Base-by-base conservation (phyloP, 1,140 invertebrate species). In the Diabrotica undecimpunctata region DNA sequence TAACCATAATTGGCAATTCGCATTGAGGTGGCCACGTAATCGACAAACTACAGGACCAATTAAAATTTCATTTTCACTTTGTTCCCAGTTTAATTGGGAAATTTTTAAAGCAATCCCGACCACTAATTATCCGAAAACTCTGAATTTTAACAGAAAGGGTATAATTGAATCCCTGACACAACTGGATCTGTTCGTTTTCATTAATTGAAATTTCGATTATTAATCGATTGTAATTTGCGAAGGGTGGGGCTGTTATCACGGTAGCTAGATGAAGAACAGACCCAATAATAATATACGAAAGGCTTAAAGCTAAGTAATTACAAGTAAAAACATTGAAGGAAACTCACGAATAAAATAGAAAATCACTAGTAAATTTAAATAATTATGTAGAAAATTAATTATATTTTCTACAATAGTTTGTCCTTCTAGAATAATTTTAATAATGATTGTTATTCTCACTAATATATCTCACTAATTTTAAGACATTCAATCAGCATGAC, bases 41-140 rank as follows among this genome's bases (percentile, higher is more conserved):
- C 41, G 41, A 10, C 41, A n/a, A 46, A 46, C 41, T 46, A 46
- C 8, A 25, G 41, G 41, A n/a, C 41, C 41, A 46, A 46, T 46
- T 46, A 46, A 46, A 46, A 46, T 46, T 46, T 46, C 8, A 46
- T 46, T 46, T 46, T 6, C 41, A 46, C 41, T 46, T 46, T 46
- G 41, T 46, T 46, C 41, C 41, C 41, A 46, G 41, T 46, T 6
- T 46, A 46, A 46, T 46, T 46, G 41, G 6, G 8, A n/a, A n/a
- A 46, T 46, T 46, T 46, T 46, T 46, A 46, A 46, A 46, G 41
- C 41, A 46, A 46, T 46, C 41, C 41, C 41, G 41, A 46, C 41
- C 41, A 46, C 41, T 46, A 46, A 46, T 46, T 46, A 46, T 46
- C 41, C 41, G n/a, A 46, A 25, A 25, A 25, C 25, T 25, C 25